A percentile compares a stretch with the other conserved stretches of the same genome.
Conservation (phyloP, 2,113 vertebrate genomes). For the Spilogale gracilis region DNA sequence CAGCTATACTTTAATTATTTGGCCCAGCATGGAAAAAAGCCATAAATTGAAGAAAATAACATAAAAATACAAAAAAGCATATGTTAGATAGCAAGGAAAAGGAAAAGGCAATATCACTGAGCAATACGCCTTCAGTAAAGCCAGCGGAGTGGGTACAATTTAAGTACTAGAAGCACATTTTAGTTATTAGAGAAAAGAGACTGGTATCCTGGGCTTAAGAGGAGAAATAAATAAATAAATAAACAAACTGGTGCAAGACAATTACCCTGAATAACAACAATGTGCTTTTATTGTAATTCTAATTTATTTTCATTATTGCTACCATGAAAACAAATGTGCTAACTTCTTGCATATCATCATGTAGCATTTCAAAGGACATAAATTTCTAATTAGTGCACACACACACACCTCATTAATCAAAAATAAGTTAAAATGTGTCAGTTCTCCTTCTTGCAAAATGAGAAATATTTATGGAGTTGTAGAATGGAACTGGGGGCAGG, state of each 20-base stretch:
- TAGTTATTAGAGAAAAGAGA: not conserved
- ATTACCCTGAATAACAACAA: not conserved
- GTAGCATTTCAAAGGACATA: constrained; percentile 9
- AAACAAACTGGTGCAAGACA: not conserved
- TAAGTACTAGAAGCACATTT: not conserved
- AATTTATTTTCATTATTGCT: not conserved
- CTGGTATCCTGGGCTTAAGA: not conserved
- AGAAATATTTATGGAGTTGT: not conserved
- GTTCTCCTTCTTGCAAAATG: not conserved
- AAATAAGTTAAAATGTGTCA: not conserved
- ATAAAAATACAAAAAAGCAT: not conserved
- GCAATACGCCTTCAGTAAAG: not conserved
- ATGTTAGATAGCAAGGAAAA: not conserved
- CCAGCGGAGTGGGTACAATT: not conserved
- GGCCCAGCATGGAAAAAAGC: not conserved
- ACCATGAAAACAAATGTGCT: not conserved
- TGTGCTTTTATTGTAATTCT: not conserved
- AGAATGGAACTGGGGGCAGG: rapidly evolving
- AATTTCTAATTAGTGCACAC: not conserved
- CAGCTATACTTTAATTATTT: not conserved
- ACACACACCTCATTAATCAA: not conserved
- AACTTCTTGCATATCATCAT: not conserved
- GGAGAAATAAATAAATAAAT: not conserved
- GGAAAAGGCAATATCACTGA: not conserved
- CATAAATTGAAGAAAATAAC: not conserved